Evolutionary conservation across 2,888 invertebrate species (phyloP).

Genomic region (Papilio gigon): DNA sequence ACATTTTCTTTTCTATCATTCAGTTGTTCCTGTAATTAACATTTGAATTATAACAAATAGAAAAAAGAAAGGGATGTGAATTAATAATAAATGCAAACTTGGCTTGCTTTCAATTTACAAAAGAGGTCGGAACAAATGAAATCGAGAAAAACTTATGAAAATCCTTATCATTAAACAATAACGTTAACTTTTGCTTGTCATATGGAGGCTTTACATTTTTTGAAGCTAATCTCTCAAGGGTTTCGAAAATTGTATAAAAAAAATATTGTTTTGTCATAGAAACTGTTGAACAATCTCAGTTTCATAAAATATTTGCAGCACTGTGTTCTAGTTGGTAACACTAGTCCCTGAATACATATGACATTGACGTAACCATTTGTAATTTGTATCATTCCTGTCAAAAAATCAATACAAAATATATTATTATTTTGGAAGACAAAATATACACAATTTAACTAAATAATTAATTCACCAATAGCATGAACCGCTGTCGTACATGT

Average conservation of each 20-base stretch:
- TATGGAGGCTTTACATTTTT: neutral
- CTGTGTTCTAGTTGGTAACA: neutral
- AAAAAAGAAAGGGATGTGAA: too few species aligned
- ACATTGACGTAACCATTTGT: conserved; percentile 17
- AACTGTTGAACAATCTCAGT: too few species aligned
- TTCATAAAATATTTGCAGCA: neutral
- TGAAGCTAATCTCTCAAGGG: neutral
- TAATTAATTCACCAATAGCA: conserved; percentile 43
- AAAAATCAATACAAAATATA: conserved; percentile 26
- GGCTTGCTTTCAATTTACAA: too few species aligned
- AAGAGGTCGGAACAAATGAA: too few species aligned
- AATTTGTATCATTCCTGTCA: neutral
- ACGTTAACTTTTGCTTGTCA: neutral
- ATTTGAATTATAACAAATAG: too few species aligned
- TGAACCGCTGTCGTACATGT: conserved; percentile 71
- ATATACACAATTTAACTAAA: neutral
- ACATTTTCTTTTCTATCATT: too few species aligned
- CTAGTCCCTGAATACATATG: neutral
- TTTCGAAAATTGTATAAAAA: neutral
- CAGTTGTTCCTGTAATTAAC: too few species aligned
- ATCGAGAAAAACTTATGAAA: neutral
- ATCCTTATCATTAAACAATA: neutral
- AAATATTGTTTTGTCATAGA: neutral
- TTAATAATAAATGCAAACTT: too few species aligned
- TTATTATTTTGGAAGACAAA: conserved; percentile 1